phyloP scores from a whole-genome alignment of 2,797 vertebrate genomes.

The Acanthopagrus latus region DNA sequence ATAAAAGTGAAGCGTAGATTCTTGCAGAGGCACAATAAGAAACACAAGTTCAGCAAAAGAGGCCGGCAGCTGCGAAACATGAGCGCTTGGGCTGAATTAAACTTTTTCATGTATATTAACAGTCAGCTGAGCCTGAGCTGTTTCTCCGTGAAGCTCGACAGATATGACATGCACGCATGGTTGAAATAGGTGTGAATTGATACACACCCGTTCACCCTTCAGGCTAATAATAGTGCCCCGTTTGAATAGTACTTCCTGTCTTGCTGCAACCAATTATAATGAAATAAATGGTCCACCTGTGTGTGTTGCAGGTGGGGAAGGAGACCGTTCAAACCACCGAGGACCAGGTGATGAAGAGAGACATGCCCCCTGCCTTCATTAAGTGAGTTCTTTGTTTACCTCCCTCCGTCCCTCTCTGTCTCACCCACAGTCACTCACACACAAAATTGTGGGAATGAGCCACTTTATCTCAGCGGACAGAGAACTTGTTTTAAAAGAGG shows the following conservation, averaged over 20 bases:
- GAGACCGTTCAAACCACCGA: constrained; percentile 99
- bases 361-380: constrained; percentile 99
- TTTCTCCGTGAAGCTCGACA: constrained; percentile 34
- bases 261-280: constrained; percentile 55
- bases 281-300: constrained; percentile 22
- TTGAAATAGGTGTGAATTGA: constrained; percentile 72
- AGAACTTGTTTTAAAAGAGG: constrained; percentile 58
- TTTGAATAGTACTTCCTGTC: constrained; percentile 54
- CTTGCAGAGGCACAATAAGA: too few relatives aligned
- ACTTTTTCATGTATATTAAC: constrained; percentile 36
- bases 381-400: constrained; percentile 87
- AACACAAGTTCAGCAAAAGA: too few relatives aligned
- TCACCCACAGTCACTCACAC: constrained; percentile 32
- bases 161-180: constrained; percentile 52
- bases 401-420: neutral
- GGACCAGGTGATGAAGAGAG: constrained; percentile 98
- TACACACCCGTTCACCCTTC: constrained; percentile 57
- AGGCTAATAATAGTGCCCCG: constrained; percentile 62
- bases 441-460: constrained; percentile 47
- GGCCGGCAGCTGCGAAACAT: too few relatives aligned
- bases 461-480: constrained; percentile 64
- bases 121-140: constrained; percentile 22
- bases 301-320: constrained; percentile 92
- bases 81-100: neutral
- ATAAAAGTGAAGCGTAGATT: too few relatives aligned